These are phyloP conservation scores for Semotilus atromaculatus DNA, from an alignment of 2,797 vertebrate species.

Conservation along the genomic window DNA sequence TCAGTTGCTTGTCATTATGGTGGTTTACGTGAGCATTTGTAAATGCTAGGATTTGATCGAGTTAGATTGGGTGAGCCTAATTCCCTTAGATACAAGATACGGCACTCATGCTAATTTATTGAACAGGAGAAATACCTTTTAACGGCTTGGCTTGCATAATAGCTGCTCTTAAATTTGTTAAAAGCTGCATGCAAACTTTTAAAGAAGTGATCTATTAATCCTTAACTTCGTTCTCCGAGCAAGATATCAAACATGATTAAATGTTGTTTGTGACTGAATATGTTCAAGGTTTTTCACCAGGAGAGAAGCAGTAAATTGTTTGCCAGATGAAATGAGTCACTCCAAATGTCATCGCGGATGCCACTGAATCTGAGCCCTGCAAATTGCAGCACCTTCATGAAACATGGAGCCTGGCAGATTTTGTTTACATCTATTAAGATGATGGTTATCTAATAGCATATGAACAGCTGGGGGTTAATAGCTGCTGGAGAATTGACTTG, in stretches of 20 bases:
- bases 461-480: slow-evolving; percentile 64
- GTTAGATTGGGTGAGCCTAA: not conserved
- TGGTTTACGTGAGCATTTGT: not conserved
- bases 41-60: slow-evolving; percentile 16
- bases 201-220: slow-evolving; percentile 42
- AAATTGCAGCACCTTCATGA: slow-evolving; percentile 55
- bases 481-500: slow-evolving; percentile 44
- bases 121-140: not conserved
- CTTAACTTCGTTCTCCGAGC: slow-evolving; percentile 18
- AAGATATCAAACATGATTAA: slow-evolving; percentile 51
- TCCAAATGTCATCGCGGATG: slow-evolving; percentile 49
- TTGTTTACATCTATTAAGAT: slow-evolving; percentile 66
- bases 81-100: not conserved
- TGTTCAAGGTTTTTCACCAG: slow-evolving; percentile 56
- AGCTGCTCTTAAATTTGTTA: not conserved
- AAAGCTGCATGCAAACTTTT: slow-evolving; percentile 22
- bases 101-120: not conserved
- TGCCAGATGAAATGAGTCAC: slow-evolving; percentile 61
- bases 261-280: slow-evolving; percentile 53
- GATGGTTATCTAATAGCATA: slow-evolving; percentile 63
- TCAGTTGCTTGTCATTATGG: slow-evolving; percentile 13
- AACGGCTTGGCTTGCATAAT: not conserved
- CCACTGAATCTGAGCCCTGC: slow-evolving; percentile 45
- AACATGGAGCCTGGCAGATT: slow-evolving; percentile 56
- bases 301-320: slow-evolving; percentile 47